Evolutionary conservation across 2,797 vertebrate species (phyloP).

Genomic region (Peromyscus nudipes): DNA sequence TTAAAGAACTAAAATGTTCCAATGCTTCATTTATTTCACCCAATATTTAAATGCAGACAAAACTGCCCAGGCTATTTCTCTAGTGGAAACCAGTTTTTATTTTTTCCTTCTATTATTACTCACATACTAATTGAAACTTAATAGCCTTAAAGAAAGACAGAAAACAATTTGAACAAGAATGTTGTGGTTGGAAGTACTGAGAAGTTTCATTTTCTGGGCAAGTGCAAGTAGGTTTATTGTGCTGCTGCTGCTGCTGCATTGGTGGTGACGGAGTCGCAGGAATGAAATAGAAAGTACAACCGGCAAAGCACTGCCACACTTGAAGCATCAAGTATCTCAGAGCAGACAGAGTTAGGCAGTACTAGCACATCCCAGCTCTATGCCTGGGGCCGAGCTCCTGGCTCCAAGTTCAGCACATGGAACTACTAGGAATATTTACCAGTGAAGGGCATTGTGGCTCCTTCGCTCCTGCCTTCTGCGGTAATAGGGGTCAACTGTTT

Average conservation of each 20-base stretch:
- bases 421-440: not conserved
- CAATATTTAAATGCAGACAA: not conserved
- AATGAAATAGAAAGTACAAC: not conserved
- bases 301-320: not conserved
- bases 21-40: not conserved
- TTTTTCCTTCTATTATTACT: not conserved
- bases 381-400: not conserved
- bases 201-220: not conserved
- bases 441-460: not conserved
- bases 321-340: not conserved
- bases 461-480: not conserved
- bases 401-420: not conserved
- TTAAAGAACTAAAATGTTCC: not conserved
- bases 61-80: not conserved
- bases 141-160: not conserved
- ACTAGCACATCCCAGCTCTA: not conserved
- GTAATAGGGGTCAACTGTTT: not conserved
- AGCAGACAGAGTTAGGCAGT: not conserved
- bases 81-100: conserved; percentile 19
- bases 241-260: not conserved
- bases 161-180: not conserved
- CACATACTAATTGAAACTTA: not conserved
- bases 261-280: not conserved
- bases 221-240: not conserved
- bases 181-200: not conserved